These are phyloP conservation scores for Leptobrachium ailaonicum DNA, from an alignment of 2,113 vertebrate species.

Conservation along the genomic window DNA sequence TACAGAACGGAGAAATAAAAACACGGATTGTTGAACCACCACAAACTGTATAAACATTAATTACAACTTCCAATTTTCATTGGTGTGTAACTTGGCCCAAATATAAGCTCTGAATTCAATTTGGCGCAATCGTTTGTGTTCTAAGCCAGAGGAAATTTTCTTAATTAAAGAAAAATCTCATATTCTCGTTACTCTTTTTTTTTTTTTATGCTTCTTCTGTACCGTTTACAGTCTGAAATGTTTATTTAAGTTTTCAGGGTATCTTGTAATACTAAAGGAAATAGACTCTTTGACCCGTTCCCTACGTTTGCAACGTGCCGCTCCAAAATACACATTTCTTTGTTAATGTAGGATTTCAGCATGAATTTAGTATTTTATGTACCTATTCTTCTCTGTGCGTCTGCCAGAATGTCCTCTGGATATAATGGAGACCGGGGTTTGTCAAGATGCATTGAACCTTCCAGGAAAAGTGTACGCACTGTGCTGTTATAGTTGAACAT, in stretches of 20 bases:
- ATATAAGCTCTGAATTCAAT: conserved; percentile 37
- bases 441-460: too few species aligned
- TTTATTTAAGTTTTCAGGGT: conserved; percentile 35
- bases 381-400: too few species aligned
- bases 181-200: conserved; percentile 18
- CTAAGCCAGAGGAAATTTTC: conserved; percentile 47
- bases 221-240: conserved; percentile 11
- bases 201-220: conserved; percentile 21
- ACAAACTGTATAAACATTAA: conserved; percentile 45
- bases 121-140: conserved; percentile 39
- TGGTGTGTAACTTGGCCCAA: conserved; percentile 47
- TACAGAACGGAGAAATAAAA: conserved; percentile 12
- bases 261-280: conserved; percentile 31
- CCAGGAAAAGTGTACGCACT: too few species aligned
- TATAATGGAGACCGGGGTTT: too few species aligned
- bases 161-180: conserved; percentile 46
- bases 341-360: neutral
- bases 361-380: neutral
- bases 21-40: conserved; percentile 17
- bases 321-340: conserved; percentile 6
- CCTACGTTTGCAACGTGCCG: neutral
- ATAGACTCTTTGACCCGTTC: conserved; percentile 36
- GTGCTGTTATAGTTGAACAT: too few species aligned
- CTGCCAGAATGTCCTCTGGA: too few species aligned
- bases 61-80: conserved; percentile 43